These are phyloP conservation scores for Drosophila mercatorum DNA, from an alignment of 2,888 invertebrate species.

Conservation along the genomic window DNA sequence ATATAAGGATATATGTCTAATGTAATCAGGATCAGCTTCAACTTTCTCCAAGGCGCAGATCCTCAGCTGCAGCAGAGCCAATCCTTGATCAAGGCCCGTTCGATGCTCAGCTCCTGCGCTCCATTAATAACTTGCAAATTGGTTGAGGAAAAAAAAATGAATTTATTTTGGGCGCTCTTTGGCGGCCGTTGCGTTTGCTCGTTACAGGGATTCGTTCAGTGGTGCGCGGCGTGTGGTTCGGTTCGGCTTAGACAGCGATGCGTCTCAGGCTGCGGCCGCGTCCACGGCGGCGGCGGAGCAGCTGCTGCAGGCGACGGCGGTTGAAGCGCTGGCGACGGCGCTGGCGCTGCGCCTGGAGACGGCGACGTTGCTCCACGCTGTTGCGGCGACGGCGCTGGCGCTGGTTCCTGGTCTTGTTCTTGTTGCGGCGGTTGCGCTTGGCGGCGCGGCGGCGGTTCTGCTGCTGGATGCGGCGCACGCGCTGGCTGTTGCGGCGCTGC, in stretches of 20 bases:
- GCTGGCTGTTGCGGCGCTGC: conserved; percentile 52
- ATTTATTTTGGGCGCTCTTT: conserved; percentile 47
- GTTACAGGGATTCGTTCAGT: conserved; percentile 18
- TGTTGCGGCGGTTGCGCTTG: conserved; percentile 50
- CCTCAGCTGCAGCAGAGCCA: too few species aligned
- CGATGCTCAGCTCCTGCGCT: neutral
- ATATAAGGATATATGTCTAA: too few species aligned
- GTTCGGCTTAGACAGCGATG: neutral
- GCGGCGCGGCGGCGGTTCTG: conserved; percentile 45
- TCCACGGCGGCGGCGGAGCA: conserved; percentile 51
- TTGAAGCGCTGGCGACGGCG: conserved; percentile 48
- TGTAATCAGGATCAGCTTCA: too few species aligned
- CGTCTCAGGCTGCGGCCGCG: conserved; percentile 36
- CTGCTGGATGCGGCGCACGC: conserved; percentile 40
- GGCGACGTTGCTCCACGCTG: conserved; percentile 40
- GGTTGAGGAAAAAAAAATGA: conserved; percentile 25
- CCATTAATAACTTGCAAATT: neutral
- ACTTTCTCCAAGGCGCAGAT: too few species aligned
- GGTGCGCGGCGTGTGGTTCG: neutral
- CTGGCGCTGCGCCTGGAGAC: conserved; percentile 34
- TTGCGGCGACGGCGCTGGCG: conserved; percentile 46
- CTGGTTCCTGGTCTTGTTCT: conserved; percentile 27
- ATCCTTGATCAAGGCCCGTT: too few species aligned
- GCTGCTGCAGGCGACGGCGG: conserved; percentile 51
- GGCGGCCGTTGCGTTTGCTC: conserved; percentile 35